Conservation (phyloP, 2,113 vertebrate species). For the Mesitornis unicolor region DNA sequence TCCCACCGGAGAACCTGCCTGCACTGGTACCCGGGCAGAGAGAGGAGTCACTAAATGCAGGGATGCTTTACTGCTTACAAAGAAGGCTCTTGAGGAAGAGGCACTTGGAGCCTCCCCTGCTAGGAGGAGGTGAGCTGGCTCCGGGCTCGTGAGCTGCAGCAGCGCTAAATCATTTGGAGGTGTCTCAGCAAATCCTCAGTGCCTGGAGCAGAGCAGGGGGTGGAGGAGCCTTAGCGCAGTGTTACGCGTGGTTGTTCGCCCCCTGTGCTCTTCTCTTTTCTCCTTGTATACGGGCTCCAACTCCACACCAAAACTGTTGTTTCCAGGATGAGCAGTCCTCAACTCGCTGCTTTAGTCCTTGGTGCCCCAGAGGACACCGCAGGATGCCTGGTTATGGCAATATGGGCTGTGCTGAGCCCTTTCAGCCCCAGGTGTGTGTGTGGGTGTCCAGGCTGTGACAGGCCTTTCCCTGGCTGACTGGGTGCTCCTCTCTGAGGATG, state of each 20-base stretch:
- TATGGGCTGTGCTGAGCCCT: neutral
- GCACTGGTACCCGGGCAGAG: accelerated
- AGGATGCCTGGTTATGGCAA: accelerated
- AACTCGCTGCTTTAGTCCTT: neutral
- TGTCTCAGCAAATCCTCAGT: neutral
- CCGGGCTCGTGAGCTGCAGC: neutral
- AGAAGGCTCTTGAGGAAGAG: neutral
- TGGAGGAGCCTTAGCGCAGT: accelerated
- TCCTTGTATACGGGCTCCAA: neutral
- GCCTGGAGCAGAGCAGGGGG: accelerated
- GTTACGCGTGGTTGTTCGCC: accelerated
- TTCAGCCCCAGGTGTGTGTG: neutral
- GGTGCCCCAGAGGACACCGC: neutral
- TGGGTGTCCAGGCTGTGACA: neutral
- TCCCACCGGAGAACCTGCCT: neutral
- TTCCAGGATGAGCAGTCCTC: neutral
- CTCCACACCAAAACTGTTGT: neutral
- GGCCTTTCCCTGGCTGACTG: neutral
- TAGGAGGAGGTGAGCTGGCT: neutral
- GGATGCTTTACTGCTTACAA: neutral
- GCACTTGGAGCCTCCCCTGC: neutral
- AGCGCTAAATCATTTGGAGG: neutral
- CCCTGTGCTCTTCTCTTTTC: neutral
- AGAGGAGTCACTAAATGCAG: neutral
- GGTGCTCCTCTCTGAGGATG: neutral